These are phyloP conservation scores for Drosophila parthenogenetica DNA, from an alignment of 2,888 invertebrate species.

Conservation along the genomic window DNA sequence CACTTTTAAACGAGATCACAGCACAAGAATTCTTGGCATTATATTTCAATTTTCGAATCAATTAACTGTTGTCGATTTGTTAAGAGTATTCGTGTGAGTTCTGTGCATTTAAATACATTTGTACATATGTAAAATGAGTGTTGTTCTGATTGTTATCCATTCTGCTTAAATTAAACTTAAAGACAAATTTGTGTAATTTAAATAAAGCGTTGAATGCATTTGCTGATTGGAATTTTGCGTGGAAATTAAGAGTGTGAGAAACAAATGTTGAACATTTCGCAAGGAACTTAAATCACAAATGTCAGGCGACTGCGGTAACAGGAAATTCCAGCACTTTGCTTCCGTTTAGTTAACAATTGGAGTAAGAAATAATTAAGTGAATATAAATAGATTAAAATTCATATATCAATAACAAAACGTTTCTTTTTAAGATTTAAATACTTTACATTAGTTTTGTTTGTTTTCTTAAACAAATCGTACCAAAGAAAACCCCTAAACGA, in stretches of 20 bases:
- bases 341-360: constrained; percentile 27
- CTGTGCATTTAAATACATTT: background rate
- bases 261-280: constrained; percentile 3
- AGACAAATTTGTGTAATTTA: constrained; percentile 39
- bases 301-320: constrained; percentile 47
- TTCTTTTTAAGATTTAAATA: too few species aligned
- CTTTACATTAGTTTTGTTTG: too few species aligned
- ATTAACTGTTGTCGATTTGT: constrained; percentile 26
- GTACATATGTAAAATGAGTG: constrained; percentile 15
- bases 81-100: background rate
- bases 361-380: too few species aligned
- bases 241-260: constrained; percentile 34
- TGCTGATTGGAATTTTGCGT: constrained; percentile 21
- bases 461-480: too few species aligned
- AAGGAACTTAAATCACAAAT: constrained; percentile 62
- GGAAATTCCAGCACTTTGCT: constrained; percentile 70
- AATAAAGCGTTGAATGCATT: constrained; percentile 11
- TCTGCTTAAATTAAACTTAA: constrained; percentile 43
- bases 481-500: background rate
- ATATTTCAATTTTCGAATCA: constrained; percentile 35
- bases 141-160: constrained; percentile 15
- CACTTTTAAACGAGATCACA: constrained; percentile 36
- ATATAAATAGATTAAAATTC: too few species aligned
- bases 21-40: background rate
- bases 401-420: too few species aligned